phyloP scores from a whole-genome alignment of 1,140 invertebrate species.

The Neodiprion pinetum region DNA sequence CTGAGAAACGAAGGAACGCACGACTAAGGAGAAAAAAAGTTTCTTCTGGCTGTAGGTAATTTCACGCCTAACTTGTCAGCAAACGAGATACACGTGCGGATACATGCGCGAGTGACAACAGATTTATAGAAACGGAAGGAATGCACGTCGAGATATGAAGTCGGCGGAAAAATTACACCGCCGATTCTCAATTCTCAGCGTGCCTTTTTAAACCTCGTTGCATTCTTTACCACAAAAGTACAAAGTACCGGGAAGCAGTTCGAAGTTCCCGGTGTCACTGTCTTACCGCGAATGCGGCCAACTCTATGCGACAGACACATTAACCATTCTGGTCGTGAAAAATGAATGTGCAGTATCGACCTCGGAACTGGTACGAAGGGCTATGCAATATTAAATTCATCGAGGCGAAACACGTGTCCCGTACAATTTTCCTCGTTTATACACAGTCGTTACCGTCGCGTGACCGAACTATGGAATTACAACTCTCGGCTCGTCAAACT shows the following conservation, averaged over 20 bases:
- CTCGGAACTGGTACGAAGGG: not conserved
- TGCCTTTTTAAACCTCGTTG: too few species aligned
- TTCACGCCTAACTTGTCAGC: not conserved
- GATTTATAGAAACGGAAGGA: too few species aligned
- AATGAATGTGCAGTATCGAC: not conserved
- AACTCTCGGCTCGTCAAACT: too few species aligned
- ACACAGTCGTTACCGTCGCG: not conserved
- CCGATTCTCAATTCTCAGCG: not conserved
- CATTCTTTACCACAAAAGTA: too few species aligned
- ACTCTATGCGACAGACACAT: not conserved
- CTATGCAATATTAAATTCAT: not conserved
- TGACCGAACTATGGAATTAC: too few species aligned
- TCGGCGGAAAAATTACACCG: not conserved
- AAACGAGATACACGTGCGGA: too few species aligned
- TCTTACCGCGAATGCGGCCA: not conserved
- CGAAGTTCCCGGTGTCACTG: not conserved
- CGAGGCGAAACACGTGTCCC: conserved; percentile 3
- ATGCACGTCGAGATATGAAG: not conserved
- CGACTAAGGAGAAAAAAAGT: not conserved
- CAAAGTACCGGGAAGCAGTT: too few species aligned
- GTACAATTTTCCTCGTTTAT: not conserved
- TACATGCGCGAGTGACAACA: too few species aligned
- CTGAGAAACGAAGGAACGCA: not conserved
- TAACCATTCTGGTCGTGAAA: not conserved
- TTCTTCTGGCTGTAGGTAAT: not conserved